Evolutionary conservation across 2,888 invertebrate genomes (phyloP).

Genomic region (Tachystola acroxantha): DNA sequence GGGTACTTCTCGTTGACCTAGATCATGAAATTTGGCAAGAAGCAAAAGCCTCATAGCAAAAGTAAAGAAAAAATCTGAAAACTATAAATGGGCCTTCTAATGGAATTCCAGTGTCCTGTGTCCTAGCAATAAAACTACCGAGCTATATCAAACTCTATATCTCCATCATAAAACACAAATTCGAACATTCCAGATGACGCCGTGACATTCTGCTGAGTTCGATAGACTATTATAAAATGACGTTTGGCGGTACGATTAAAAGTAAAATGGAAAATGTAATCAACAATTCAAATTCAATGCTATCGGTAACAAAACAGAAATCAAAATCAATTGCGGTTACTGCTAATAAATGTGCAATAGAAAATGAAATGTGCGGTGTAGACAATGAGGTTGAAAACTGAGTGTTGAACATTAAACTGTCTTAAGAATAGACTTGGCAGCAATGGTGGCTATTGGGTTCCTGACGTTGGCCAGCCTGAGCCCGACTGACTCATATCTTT

Average conservation of each 20-base stretch:
- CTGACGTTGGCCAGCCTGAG: slow-evolving; percentile 41
- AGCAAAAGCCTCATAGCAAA: no score
- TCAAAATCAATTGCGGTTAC: neutral
- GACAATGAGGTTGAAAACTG: slow-evolving; percentile 11
- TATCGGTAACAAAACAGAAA: neutral
- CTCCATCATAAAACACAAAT: no score
- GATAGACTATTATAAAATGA: slow-evolving; percentile 32
- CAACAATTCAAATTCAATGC: neutral
- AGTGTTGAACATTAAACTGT: slow-evolving; percentile 20
- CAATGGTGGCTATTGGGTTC: slow-evolving; percentile 41
- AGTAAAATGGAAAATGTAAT: slow-evolving; percentile 10
- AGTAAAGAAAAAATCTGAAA: no score
- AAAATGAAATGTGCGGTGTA: neutral
- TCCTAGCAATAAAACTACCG: no score
- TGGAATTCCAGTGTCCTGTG: no score
- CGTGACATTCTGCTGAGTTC: slow-evolving; percentile 23
- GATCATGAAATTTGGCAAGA: no score
- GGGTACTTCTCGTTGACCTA: no score
- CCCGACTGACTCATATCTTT: slow-evolving; percentile 40
- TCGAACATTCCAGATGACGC: slow-evolving; percentile 26
- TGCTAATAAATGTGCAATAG: neutral
- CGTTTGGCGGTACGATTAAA: slow-evolving; percentile 26
- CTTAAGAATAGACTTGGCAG: slow-evolving; percentile 67
- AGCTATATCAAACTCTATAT: no score
- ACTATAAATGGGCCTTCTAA: no score